phyloP scores from a whole-genome alignment of 2,797 vertebrate species.

The Alectoris magna region DNA sequence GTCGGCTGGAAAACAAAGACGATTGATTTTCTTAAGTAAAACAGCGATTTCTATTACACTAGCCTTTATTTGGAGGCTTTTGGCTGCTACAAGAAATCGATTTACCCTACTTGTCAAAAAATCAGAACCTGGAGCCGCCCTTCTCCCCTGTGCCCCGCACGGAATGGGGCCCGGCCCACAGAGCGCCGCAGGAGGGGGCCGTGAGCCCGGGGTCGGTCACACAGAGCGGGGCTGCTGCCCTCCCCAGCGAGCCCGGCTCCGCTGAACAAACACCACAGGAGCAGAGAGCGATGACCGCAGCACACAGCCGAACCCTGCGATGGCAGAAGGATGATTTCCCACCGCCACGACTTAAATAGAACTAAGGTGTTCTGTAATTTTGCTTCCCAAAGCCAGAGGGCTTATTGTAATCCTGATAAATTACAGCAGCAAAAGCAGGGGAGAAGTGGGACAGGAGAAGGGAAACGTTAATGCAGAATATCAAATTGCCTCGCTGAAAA shows the following conservation, averaged over 20 bases:
- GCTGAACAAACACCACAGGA: conserved; percentile 8
- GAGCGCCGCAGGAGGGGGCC: conserved; percentile 40
- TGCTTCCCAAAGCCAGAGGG: conserved; percentile 64
- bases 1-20: conserved; percentile 72
- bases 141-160: neutral
- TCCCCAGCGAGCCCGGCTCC: neutral
- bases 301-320: neutral
- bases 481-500: conserved; percentile 61
- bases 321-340: conserved; percentile 35
- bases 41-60: conserved; percentile 64
- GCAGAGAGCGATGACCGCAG: conserved; percentile 13
- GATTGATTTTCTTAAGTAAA: conserved; percentile 78
- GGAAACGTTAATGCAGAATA: conserved; percentile 68
- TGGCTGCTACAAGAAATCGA: conserved; percentile 62
- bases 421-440: conserved; percentile 53
- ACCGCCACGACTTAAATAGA: neutral
- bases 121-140: neutral
- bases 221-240: neutral
- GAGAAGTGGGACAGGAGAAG: conserved; percentile 64
- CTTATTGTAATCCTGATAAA: conserved; percentile 75
- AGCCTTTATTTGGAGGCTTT: conserved; percentile 72
- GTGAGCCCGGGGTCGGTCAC: neutral
- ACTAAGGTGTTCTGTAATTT: conserved; percentile 61
- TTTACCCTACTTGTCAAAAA: conserved; percentile 67
- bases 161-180: conserved; percentile 21